Base-by-base conservation (phyloP, 1,140 invertebrate genomes). In the Eumeta japonica region DNA sequence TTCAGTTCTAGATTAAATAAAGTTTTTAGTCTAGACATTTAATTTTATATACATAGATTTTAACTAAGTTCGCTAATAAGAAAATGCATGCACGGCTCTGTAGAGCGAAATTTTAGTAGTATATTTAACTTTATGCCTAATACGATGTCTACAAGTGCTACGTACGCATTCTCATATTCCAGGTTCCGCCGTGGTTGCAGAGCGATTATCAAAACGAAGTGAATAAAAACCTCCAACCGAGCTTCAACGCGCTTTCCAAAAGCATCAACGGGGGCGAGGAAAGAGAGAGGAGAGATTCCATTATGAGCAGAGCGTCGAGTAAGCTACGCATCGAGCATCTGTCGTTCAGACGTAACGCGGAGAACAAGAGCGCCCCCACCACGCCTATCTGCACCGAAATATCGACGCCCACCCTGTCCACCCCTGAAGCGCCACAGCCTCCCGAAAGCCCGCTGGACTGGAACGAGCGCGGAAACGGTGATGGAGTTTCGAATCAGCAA, bases 131-230 rank as follows among this genome's bases (percentile, higher is more conserved):
- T n/a, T n/a, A n/a, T n/a, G n/a, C n/a, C n/a, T n/a, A n/a, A n/a
- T n/a, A n/a, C n/a, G n/a, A 32, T 18, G 15, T 35, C 3, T 40
- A 16, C 10, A 17, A 28, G 20, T 27, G 3, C 7, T 29, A 28
- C 3, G 19, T 19, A 20, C 5, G 37, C 9, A 37, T 24, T 4
- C 15, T 11, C 5, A 30, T 13, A 13, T 13, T 16, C 10, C 52
- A 88, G 86, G 86, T 92, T 48, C 89, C 89, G 29, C 81, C 84
- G 14, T 92, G 88, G 88, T 79, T 89, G 5, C 84, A 70, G 75
- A 78, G 64, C 46, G 83, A 81, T 41, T 82, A 83, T 32, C 65
- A 71, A 36, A 63, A 56, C 35, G 68, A 71, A 43, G 66, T 73
- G 10, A 71, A 71, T 48, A 71, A 67, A 50, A 74, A 74, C 43